Base-by-base conservation (phyloP, 2,797 vertebrate species). In the Ctenopoma kingsleyae region DNA sequence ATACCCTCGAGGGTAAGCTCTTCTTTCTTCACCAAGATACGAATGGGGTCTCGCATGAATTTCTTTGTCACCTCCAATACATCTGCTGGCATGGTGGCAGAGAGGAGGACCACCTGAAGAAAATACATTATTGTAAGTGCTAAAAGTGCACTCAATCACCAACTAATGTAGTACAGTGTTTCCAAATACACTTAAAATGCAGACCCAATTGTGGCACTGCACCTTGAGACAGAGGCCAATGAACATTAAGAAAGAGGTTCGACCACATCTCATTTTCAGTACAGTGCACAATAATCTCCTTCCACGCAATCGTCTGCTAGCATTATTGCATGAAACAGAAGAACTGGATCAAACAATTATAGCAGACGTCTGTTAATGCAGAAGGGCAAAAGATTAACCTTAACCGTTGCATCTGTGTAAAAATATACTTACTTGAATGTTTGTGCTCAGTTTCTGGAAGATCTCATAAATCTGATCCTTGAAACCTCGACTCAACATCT, bases 391-490 rank as follows among this genome's bases (percentile, higher is more conserved):
- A 44, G 41, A 19, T 17, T 17, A 15, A 5, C 11, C 0, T 46
- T 13, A 44, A 6, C 5, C 6, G 10, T 15, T 48, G 5, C 1
- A 4, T 1, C 12, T 13, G 3, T 4, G 12, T 5, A 6, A 51
- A 22, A 47, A 57, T 6, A 41, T 9, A 67, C 91, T 86, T 91
- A 98, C 98, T 91, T 99, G 98, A 87, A 99, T 99, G 88, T 97
- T 98, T 71, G 98, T 98, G 94, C 96, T 98, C 60, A 99, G 71
- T 81, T 99, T 99, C 84, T 99, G 97, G 84, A 99, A 99, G 93
- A 99, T 99, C 84, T 99, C 98, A 80, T 99, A 99, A 79, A 99
- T 99, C 92, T 99, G 98, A 96, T 99, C 98, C 91, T 99, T 99
- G 91, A 99, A 99, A 4, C 98, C 98, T 69, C 98, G 96, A 88